These are phyloP conservation scores for Xyrichtys novacula DNA, from an alignment of 2,797 vertebrate genomes.

Conservation along the genomic window DNA sequence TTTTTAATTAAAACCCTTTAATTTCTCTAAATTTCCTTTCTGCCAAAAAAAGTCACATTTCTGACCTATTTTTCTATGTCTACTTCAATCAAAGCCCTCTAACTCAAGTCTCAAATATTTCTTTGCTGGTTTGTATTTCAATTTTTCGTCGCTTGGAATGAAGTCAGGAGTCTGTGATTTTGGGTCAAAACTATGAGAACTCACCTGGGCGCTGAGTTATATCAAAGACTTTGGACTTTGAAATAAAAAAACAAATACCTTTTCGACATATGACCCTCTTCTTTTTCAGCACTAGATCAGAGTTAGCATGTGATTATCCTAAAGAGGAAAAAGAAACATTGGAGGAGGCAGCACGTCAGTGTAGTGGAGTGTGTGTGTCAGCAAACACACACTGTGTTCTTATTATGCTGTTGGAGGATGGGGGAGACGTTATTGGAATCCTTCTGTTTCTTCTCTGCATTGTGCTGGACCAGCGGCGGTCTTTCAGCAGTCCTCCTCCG, in stretches of 20 bases:
- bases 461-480: slow-evolving; percentile 80
- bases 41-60: too few species aligned
- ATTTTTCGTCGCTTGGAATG: too few species aligned
- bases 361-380: slow-evolving; percentile 68
- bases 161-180: too few species aligned
- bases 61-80: too few species aligned
- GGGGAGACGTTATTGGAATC: slow-evolving; percentile 83
- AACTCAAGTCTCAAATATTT: too few species aligned
- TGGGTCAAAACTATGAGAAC: too few species aligned
- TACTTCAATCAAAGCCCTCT: too few species aligned
- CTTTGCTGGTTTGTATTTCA: too few species aligned
- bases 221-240: too few species aligned
- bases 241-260: neutral
- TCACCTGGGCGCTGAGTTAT: too few species aligned
- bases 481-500: slow-evolving; percentile 81
- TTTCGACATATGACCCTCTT: neutral
- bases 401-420: slow-evolving; percentile 90
- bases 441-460: slow-evolving; percentile 90
- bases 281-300: neutral
- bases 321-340: neutral
- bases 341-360: slow-evolving; percentile 31
- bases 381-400: slow-evolving; percentile 92
- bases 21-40: too few species aligned
- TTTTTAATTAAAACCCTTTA: too few species aligned
- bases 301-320: neutral